A percentile compares a stretch with the other conserved stretches of the same genome.
Evolutionary conservation across 2,888 invertebrate genomes (phyloP).

Genomic region (Eilema sororculum): DNA sequence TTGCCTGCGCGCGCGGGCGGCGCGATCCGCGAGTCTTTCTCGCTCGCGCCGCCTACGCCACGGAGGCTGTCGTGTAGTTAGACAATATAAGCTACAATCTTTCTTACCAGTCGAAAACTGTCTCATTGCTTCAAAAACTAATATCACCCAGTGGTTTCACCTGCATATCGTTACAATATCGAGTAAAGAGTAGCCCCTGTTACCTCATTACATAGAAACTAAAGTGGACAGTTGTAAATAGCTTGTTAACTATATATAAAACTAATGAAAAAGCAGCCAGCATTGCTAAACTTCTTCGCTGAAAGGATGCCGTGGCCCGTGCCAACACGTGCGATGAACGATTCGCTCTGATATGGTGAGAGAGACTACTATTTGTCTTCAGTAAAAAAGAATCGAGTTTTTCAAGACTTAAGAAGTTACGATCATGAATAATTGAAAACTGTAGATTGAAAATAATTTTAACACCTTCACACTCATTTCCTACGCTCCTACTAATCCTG

Average conservation of each 20-base stretch:
- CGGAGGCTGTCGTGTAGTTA: too few relatives aligned
- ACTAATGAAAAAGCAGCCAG: constrained; percentile 1
- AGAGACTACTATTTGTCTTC: constrained; percentile 15
- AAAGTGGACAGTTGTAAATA: constrained; percentile 5
- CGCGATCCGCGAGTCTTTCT: too few relatives aligned
- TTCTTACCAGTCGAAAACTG: not conserved
- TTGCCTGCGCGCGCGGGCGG: too few relatives aligned
- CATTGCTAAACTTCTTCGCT: constrained; percentile 14
- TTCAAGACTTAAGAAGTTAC: not conserved
- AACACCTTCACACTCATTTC: too few relatives aligned
- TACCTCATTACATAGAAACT: too few relatives aligned
- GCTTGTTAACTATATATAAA: constrained; percentile 9
- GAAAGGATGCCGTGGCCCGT: constrained; percentile 6
- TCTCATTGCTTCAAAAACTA: not conserved
- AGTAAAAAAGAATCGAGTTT: not conserved
- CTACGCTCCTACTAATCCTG: too few relatives aligned
- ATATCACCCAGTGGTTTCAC: too few relatives aligned
- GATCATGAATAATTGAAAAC: too few relatives aligned
- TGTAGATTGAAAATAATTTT: not conserved
- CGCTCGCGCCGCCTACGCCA: too few relatives aligned
- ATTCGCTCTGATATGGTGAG: constrained; percentile 25
- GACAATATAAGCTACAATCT: not conserved
- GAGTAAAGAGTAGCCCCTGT: too few relatives aligned
- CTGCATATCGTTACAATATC: too few relatives aligned
- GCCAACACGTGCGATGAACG: constrained; percentile 39